Base-by-base conservation (phyloP, 2,888 invertebrate genomes). In the Caenorhabditis doughertyi region DNA sequence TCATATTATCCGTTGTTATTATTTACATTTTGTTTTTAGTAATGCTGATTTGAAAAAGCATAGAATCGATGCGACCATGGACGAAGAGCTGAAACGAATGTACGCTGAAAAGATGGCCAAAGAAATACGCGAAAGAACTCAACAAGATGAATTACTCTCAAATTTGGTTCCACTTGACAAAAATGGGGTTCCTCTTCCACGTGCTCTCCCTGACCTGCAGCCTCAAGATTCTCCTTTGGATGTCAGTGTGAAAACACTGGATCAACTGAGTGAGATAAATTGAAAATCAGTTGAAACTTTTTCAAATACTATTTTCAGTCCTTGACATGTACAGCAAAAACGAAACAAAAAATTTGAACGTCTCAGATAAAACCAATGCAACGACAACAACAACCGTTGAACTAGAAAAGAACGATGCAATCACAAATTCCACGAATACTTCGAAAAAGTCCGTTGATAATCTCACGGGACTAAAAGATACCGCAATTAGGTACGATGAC, bases 81-180 rank as follows among this genome's bases (percentile, higher is more conserved):
- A 87, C 49, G 74, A 71, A 18, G 86, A 87, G n/a, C 51, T 87
- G 58, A 83, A 81, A 51, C 58, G 85, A 44, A 84, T 87, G 86
- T 87, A 87, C 47, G 18, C 71, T 2, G 79, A 83, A 55, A 86
- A 86, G 32, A 56, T 71, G 39, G 84, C 80, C 7, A 77, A 76
- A 21, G 83, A 84, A 32, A 39, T 74, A 11, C 74, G 51, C 2
- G 82, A 82, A 8, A n/a, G 68, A 39, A 67, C 70, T 5, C 51
- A 27, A 11, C 81, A 81, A 29, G 82, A 79, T 32, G 77, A 68
- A 35, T 23, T 77, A 32, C 55, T 81, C 3, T 62, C 81, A 0
- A 68, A 72, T 23, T 47, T 76, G 5, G 79, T 83, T 0, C 79
- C 83, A n/a, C 70, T 83, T 11, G 79, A 79, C n/a, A 21, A 70